Evolutionary conservation across 2,888 invertebrate species (phyloP).

Genomic region (Sesia apiformis): DNA sequence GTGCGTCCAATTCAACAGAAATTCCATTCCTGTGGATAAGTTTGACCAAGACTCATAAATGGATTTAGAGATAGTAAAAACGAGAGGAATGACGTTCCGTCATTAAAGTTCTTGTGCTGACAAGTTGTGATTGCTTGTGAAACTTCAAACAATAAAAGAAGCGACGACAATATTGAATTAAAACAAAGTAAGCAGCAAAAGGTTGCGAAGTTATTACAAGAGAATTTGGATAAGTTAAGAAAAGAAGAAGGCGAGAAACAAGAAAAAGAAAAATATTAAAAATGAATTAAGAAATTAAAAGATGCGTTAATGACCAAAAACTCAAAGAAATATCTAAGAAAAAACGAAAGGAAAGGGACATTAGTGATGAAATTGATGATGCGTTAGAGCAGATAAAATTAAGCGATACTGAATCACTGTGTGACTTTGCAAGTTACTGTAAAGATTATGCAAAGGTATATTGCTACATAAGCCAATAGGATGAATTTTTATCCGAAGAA

Average conservation of each 20-base stretch:
- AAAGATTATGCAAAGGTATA: background rate
- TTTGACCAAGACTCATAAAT: background rate
- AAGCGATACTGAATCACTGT: background rate
- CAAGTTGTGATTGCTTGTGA: background rate
- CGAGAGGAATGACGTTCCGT: background rate
- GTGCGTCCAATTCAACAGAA: slow-evolving; percentile 5
- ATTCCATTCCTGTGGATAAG: slow-evolving; percentile 4
- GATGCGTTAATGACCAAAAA: background rate
- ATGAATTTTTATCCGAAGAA: too few species aligned
- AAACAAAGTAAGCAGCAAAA: background rate
- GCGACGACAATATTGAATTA: background rate
- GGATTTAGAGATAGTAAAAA: background rate
- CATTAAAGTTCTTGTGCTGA: background rate
- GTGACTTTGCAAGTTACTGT: background rate
- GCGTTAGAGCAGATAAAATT: background rate
- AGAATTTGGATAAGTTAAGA: background rate
- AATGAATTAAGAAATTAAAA: background rate
- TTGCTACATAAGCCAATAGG: too few species aligned
- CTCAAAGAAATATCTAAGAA: background rate
- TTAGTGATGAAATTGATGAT: background rate
- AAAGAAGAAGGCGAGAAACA: background rate
- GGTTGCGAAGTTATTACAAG: background rate
- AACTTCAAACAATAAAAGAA: background rate
- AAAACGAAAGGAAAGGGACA: background rate
- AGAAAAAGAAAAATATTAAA: background rate